Evolutionary conservation across 1,140 invertebrate species (phyloP).

Genomic region (Drosophila jambulina): DNA sequence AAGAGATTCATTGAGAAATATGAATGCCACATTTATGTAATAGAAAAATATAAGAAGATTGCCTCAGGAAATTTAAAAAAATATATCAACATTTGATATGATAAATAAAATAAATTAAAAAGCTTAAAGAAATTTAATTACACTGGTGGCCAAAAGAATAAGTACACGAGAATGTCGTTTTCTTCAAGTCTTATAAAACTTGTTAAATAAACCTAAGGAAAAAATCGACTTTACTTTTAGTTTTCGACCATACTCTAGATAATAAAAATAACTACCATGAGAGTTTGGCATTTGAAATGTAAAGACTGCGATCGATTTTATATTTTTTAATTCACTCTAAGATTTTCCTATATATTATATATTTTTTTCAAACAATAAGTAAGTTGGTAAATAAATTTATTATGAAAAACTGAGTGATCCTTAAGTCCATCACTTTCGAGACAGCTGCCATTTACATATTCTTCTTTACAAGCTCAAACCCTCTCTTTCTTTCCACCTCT

Average conservation of each 20-base stretch:
- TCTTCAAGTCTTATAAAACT: too few species aligned
- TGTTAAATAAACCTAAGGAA: too few species aligned
- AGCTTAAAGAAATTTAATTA: not conserved
- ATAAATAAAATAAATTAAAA: too few species aligned
- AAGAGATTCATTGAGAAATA: not conserved
- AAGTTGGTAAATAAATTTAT: not conserved
- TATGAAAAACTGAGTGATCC: not conserved
- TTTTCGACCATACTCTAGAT: too few species aligned
- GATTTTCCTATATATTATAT: not conserved
- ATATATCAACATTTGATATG: too few species aligned
- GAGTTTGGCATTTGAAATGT: too few species aligned
- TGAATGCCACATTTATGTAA: not conserved
- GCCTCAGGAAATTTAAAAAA: not conserved
- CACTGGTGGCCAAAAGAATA: too few species aligned
- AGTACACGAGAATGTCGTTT: too few species aligned
- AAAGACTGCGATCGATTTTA: too few species aligned
- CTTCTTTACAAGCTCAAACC: conserved; percentile 1
- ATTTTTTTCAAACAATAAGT: not conserved
- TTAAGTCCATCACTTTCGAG: not conserved
- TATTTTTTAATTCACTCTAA: not conserved
- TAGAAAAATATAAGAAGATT: not conserved
- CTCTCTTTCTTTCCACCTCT: not conserved
- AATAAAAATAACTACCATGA: too few species aligned
- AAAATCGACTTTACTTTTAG: too few species aligned
- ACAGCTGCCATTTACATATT: not conserved